Evolutionary conservation across 2,797 vertebrate genomes (phyloP).

Genomic region (Hozukius guyotensis): DNA sequence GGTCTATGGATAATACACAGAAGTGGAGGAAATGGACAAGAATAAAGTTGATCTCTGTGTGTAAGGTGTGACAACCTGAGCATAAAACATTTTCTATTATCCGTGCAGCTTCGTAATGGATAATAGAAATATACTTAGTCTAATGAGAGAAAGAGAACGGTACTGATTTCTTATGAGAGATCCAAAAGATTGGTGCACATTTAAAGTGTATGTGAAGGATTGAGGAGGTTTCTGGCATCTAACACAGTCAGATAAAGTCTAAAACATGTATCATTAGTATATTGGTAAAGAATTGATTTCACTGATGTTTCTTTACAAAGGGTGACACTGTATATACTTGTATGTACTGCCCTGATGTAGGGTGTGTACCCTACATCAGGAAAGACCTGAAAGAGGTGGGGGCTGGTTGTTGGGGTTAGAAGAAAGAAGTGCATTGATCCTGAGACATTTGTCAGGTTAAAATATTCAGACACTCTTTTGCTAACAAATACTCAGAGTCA

Average conservation of each 20-base stretch:
- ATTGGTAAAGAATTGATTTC: not conserved
- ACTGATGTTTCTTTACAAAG: not conserved
- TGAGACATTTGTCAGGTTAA: conserved; percentile 20
- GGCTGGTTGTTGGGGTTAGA: not conserved
- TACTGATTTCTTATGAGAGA: not conserved
- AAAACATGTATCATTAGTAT: not conserved
- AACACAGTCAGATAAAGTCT: not conserved
- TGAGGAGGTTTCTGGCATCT: not conserved
- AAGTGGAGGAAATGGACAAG: not conserved
- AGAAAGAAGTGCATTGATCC: not conserved
- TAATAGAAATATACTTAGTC: not conserved
- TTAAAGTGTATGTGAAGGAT: not conserved
- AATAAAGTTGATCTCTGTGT: not conserved
- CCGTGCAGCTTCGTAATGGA: not conserved
- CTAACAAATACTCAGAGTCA: not conserved
- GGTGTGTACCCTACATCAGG: not conserved
- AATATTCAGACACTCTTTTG: conserved; percentile 3
- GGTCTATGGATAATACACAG: not conserved
- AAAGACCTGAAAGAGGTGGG: not conserved
- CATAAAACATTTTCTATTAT: not conserved
- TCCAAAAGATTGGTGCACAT: not conserved
- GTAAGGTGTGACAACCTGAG: not conserved
- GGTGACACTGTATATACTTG: not conserved
- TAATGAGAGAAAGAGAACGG: not conserved
- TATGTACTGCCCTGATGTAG: not conserved